phyloP scores from a whole-genome alignment of 2,113 vertebrate genomes.

The Labrus mixtus region DNA sequence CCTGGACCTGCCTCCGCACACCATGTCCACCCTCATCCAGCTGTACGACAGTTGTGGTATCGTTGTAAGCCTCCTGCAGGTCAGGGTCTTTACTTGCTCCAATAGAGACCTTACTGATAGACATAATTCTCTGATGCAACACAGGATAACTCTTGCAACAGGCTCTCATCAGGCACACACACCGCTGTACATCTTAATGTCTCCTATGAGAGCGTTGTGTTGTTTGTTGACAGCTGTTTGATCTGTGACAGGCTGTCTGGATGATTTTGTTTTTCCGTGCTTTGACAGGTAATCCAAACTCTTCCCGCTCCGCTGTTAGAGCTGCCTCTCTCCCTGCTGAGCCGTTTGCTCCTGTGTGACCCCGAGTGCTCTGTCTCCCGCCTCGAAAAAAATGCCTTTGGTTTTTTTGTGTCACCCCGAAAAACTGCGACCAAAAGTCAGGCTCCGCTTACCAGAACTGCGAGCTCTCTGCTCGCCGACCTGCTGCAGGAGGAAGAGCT shows the following conservation, averaged over 20 bases:
- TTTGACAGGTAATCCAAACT: conserved; percentile 85
- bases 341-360: conserved; percentile 87
- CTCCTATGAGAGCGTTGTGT: conserved; percentile 35
- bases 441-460: conserved; percentile 56
- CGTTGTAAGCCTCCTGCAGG: conserved; percentile 79
- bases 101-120: conserved; percentile 42
- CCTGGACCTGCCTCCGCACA: conserved; percentile 75
- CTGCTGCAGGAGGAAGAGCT: conserved; percentile 72
- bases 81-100: conserved; percentile 45
- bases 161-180: conserved; percentile 29
- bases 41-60: conserved; percentile 77
- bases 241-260: conserved; percentile 52
- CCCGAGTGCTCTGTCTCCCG: conserved; percentile 70
- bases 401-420: conserved; percentile 71
- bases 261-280: conserved; percentile 45
- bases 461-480: conserved; percentile 78
- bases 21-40: conserved; percentile 66
- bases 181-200: conserved; percentile 41
- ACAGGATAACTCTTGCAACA: conserved; percentile 48
- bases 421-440: conserved; percentile 1
- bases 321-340: conserved; percentile 89
- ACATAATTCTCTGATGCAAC: conserved; percentile 66
- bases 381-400: conserved; percentile 74
- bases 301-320: conserved; percentile 80
- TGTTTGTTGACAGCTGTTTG: conserved; percentile 62